Conservation (phyloP, 2,113 vertebrate genomes). For the Zeus faber region DNA sequence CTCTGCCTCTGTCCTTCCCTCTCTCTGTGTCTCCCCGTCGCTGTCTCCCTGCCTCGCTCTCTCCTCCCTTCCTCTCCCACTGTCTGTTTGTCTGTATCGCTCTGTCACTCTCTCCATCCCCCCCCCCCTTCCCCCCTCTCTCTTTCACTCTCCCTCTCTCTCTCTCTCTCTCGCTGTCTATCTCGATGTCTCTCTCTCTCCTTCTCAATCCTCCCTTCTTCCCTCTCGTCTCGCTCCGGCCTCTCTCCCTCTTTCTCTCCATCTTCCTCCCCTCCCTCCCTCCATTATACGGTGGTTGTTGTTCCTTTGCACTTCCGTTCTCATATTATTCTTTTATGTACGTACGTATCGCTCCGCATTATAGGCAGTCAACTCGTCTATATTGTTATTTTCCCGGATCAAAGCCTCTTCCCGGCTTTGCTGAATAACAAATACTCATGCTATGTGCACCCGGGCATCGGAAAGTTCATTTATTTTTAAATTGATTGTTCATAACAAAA, state of each 20-base stretch:
- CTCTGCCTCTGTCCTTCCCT: not conserved
- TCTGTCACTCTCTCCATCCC: not conserved
- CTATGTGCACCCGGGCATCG: too few species aligned
- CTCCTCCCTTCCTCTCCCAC: not conserved
- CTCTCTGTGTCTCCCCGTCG: not conserved
- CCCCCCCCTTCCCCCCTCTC: not conserved
- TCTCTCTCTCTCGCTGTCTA: not conserved
- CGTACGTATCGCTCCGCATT: too few species aligned
- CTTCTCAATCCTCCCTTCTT: not conserved
- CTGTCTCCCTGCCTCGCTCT: constrained; percentile 4
- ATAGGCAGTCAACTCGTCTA: too few species aligned
- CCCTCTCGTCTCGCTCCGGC: too few species aligned
- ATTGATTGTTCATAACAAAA: too few species aligned
- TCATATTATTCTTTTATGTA: not conserved
- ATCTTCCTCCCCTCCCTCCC: not conserved
- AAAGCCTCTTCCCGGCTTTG: too few species aligned
- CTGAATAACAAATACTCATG: too few species aligned
- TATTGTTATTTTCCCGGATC: too few species aligned
- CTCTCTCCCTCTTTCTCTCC: not conserved
- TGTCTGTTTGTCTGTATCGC: too few species aligned
- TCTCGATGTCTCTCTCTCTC: constrained; percentile 6
- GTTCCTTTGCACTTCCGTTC: not conserved
- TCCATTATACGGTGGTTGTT: not conserved
- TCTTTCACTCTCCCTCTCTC: not conserved
- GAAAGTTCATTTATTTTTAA: too few species aligned